Percentiles rank a stretch among this genome's conserved stretches.
phyloP scores from a whole-genome alignment of 2,113 vertebrate genomes.

The Ophthalmolycus amberensis region DNA sequence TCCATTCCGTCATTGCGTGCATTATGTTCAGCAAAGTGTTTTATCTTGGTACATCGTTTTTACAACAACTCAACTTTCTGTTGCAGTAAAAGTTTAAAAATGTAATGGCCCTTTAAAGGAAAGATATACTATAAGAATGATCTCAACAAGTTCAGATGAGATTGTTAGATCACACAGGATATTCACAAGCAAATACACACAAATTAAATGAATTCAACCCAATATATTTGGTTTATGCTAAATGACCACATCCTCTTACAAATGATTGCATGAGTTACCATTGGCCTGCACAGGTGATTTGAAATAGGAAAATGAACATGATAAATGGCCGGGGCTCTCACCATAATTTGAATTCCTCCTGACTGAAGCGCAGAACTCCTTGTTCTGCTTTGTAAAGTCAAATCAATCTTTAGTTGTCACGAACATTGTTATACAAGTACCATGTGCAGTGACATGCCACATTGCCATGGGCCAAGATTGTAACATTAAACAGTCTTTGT shows the following conservation, averaged over 20 bases:
- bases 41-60: background rate
- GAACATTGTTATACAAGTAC: background rate
- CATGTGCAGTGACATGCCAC: background rate
- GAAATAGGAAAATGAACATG: slow-evolving; percentile 5
- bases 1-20: background rate
- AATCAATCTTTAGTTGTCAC: background rate
- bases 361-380: background rate
- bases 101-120: background rate
- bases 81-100: background rate
- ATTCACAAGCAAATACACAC: slow-evolving; percentile 43
- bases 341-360: slow-evolving; percentile 19
- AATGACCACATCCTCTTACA: slow-evolving; percentile 44
- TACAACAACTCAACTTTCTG: background rate
- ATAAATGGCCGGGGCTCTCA: background rate
- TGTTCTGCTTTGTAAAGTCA: background rate
- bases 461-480: background rate
- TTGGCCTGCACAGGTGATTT: slow-evolving; percentile 13
- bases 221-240: slow-evolving; percentile 29
- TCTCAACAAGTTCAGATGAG: background rate
- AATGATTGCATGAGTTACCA: slow-evolving; percentile 44
- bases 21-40: background rate
- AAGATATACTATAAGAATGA: background rate
- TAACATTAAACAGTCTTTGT: background rate
- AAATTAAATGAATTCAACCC: slow-evolving; percentile 29
- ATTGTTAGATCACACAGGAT: background rate